Evolutionary conservation across 2,113 vertebrate genomes (phyloP).

Genomic region (Origma solitaria): DNA sequence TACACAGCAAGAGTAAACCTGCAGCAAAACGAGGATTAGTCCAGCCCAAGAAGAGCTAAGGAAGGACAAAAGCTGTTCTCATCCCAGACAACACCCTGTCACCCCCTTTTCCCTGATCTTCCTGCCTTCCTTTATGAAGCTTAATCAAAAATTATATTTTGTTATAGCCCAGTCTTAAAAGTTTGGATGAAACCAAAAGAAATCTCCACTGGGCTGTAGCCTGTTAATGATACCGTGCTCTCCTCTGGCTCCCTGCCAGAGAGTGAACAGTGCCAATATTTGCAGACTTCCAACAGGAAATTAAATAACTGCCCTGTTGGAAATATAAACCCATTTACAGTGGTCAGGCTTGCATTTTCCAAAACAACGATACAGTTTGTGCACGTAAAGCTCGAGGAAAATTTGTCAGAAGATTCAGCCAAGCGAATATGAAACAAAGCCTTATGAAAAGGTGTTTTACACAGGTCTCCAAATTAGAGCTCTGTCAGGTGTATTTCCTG

Average conservation of each 20-base stretch:
- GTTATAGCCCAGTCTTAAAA: neutral
- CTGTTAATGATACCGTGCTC: slow-evolving; percentile 70
- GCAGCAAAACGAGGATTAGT: neutral
- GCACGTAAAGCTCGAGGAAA: neutral
- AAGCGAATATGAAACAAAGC: slow-evolving; percentile 21
- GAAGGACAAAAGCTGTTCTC: neutral
- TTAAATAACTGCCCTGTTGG: slow-evolving; percentile 85
- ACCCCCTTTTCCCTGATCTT: neutral
- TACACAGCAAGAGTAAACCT: neutral
- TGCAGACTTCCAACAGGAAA: slow-evolving; percentile 87
- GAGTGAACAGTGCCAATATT: slow-evolving; percentile 74
- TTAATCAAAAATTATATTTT: slow-evolving; percentile 18
- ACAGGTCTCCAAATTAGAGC: neutral
- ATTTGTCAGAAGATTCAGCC: slow-evolving; percentile 18
- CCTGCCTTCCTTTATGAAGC: neutral
- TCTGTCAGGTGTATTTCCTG: slow-evolving; percentile 47
- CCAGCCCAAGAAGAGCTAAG: neutral
- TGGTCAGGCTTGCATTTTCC: slow-evolving; percentile 80
- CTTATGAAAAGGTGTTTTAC: neutral
- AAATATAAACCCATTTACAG: slow-evolving; percentile 85
- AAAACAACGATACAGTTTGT: slow-evolving; percentile 68
- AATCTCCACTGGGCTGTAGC: slow-evolving; percentile 39
- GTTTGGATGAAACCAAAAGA: slow-evolving; percentile 56
- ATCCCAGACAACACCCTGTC: neutral
- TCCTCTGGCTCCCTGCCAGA: slow-evolving; percentile 70